Evolutionary conservation across 2,113 vertebrate genomes (phyloP).

Genomic region (Pelusios castaneus): DNA sequence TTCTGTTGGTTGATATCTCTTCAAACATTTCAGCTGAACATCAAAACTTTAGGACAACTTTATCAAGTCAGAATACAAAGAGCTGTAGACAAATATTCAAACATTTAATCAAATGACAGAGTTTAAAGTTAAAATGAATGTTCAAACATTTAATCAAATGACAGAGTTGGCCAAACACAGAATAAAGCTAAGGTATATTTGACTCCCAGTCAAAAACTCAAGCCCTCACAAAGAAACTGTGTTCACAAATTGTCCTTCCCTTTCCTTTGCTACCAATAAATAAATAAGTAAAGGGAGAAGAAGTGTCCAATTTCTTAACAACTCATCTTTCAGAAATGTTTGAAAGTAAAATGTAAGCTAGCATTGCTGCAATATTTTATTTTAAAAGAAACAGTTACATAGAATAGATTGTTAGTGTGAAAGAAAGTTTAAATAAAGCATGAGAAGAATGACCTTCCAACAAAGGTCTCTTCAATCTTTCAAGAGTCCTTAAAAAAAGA

Average conservation of each 20-base stretch:
- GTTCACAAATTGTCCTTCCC: conserved; percentile 48
- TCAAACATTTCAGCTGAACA: conserved; percentile 58
- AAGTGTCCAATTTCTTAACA: background rate
- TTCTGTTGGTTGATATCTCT: conserved; percentile 45
- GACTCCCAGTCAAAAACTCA: conserved; percentile 38
- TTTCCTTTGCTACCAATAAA: conserved; percentile 15
- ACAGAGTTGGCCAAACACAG: conserved; percentile 47
- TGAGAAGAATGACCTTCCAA: background rate
- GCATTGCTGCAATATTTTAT: conserved; percentile 9
- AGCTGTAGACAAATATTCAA: conserved; percentile 48
- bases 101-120: background rate
- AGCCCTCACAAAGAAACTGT: conserved; percentile 30
- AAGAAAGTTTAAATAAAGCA: conserved; percentile 23
- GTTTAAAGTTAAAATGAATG: no score
- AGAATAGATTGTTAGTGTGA: background rate
- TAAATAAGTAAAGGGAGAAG: background rate
- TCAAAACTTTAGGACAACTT: conserved; percentile 43
- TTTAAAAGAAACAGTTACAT: background rate
- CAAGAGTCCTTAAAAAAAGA: background rate
- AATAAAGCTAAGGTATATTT: conserved; percentile 26
- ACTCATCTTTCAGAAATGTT: conserved; percentile 46
- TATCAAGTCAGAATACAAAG: conserved; percentile 44
- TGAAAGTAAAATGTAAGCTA: conserved; percentile 36
- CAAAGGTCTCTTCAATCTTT: background rate
- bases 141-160: conserved; percentile 31